Evolutionary conservation across 2,888 invertebrate species (phyloP).

Genomic region (Melolontha melolontha): DNA sequence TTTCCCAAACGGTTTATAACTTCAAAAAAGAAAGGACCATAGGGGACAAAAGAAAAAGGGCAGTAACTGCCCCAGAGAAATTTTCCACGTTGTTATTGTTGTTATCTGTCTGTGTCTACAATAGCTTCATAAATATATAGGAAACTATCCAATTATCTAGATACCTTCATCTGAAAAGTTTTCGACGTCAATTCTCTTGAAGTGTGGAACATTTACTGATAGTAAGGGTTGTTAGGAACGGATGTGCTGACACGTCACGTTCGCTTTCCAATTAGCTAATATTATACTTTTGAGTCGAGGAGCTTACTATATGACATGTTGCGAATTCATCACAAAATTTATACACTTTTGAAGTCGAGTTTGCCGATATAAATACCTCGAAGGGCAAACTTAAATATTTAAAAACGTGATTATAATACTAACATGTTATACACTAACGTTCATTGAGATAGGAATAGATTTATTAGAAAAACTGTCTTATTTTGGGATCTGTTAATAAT

Average conservation of each 20-base stretch:
- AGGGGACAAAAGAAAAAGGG: not conserved
- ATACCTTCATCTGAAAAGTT: conserved; percentile 24
- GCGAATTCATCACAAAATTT: conserved; percentile 13
- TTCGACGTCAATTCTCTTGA: conserved; percentile 21
- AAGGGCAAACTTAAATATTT: not conserved
- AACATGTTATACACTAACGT: too few relatives aligned
- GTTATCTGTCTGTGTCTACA: not conserved
- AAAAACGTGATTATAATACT: too few relatives aligned
- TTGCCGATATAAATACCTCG: not conserved
- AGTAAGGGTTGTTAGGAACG: conserved; percentile 6
- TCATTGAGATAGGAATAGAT: too few relatives aligned
- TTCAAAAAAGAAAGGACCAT: not conserved
- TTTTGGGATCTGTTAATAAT: too few relatives aligned
- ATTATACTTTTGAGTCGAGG: conserved; percentile 17
- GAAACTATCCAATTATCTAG: conserved; percentile 9
- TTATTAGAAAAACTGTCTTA: too few relatives aligned
- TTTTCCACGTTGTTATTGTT: conserved; percentile 6
- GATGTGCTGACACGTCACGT: conserved; percentile 24
- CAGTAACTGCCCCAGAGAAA: not conserved
- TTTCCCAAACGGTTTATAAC: conserved; percentile 24
- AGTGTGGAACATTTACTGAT: conserved; percentile 21
- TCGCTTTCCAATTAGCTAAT: conserved; percentile 15
- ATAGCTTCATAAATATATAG: conserved; percentile 24
- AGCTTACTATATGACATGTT: conserved; percentile 8
- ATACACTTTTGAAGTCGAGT: not conserved